Conservation (phyloP, 2,113 vertebrate species). For the Notechis scutatus region DNA sequence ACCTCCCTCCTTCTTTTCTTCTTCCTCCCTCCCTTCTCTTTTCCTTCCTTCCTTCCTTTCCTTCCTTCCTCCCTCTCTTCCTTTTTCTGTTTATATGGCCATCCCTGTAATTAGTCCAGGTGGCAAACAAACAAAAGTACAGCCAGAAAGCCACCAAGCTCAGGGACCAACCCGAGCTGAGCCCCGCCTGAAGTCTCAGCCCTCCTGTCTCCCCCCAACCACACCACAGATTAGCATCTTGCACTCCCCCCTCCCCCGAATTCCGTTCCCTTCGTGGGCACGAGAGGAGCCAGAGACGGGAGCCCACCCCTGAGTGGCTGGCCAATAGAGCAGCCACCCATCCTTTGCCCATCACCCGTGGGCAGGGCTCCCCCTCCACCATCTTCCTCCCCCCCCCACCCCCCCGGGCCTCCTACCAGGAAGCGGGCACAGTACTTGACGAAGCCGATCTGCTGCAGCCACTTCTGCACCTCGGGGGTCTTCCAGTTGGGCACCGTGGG, state of each 20-base stretch:
- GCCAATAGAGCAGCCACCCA: neutral
- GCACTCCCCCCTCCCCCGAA: neutral
- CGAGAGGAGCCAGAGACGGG: neutral
- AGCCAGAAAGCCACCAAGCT: neutral
- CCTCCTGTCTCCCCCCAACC: neutral
- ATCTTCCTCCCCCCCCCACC: fast-evolving
- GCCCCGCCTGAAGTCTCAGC: neutral
- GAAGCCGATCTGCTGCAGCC: conserved; percentile 96
- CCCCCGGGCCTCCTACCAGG: conserved; percentile 68
- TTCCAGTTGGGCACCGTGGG: conserved; percentile 94
- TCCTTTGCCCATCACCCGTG: fast-evolving
- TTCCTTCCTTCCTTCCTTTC: too few relatives aligned
- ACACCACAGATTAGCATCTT: neutral
- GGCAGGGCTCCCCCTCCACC: neutral
- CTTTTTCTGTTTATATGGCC: neutral
- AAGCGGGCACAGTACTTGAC: conserved; percentile 80
- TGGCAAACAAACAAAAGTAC: neutral
- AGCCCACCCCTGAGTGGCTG: neutral
- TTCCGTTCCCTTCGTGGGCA: neutral
- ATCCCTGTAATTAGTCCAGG: neutral
- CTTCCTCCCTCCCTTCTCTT: too few relatives aligned
- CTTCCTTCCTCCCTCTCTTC: too few relatives aligned
- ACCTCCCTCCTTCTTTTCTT: too few relatives aligned
- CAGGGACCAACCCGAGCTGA: neutral
- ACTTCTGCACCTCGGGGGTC: conserved; percentile 85